Conservation (phyloP, 1,140 invertebrate genomes). For the Micrasema longulum region DNA sequence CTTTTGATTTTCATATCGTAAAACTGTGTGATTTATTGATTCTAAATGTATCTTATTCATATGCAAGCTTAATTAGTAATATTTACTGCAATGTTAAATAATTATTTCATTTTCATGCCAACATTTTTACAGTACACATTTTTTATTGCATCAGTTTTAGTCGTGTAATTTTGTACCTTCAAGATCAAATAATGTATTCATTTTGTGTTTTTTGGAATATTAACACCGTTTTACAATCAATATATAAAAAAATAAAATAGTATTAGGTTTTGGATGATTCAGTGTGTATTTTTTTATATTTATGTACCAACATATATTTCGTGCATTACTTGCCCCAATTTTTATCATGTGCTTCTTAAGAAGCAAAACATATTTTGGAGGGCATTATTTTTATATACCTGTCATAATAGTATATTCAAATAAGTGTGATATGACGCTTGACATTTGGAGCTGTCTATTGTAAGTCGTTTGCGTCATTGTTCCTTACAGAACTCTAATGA, state of each 20-base stretch:
- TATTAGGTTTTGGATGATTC: not conserved
- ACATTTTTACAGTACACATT: not conserved
- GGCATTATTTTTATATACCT: constrained; percentile 28
- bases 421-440: not conserved
- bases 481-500: not conserved
- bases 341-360: not conserved
- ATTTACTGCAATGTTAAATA: not conserved
- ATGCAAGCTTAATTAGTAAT: too few species aligned
- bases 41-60: too few species aligned
- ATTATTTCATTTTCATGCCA: not conserved
- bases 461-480: not conserved
- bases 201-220: not conserved
- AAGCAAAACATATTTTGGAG: constrained; percentile 1
- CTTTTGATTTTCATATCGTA: not conserved
- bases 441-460: not conserved
- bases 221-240: not conserved
- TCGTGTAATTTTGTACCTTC: not conserved
- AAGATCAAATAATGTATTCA: not conserved
- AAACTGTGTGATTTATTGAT: not conserved
- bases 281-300: not conserved
- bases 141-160: too few species aligned
- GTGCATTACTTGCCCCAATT: not conserved
- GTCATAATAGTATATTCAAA: not conserved
- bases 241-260: not conserved
- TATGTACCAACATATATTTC: not conserved